Evolutionary conservation across 2,888 invertebrate species (phyloP), one percentile per base, ranked within the genome.

Genomic region (Drosophila emarginata): DNA sequence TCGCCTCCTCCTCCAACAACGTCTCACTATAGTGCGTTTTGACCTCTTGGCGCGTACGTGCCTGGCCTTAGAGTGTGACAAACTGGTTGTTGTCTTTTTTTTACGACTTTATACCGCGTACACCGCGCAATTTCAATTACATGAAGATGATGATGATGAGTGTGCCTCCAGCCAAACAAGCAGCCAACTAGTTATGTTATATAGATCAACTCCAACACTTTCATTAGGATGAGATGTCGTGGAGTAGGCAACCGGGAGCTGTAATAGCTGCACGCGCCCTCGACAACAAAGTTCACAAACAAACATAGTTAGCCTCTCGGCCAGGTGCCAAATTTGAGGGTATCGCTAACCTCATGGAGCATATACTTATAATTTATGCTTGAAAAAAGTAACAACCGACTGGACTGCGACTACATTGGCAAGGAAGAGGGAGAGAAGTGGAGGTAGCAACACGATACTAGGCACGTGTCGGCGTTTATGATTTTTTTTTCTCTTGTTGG

Each of bases 1-100:
- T 45, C 45, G 9, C 11, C 68, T 57, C 64, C 63, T 40, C 11
- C 21, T 39, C 39, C 18, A 40, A 1, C 32, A 32, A 11, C 26
- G 70, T 72, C 65, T 32, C 64, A 66, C 9, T 75, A 79, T 72
- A 84, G 74, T 85, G 87, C 81, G 79, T 84, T 79, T 82, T 82
- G 85, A 85, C 85, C 85, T 85, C 84, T 88, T 86, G 81, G 73
- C 67, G 74, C 62, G 88, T 88, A 86, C 85, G 85, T 88, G 85
- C 80, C 73, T 88, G 88, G 89, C 90, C 89, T 87, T 79, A 87
- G 87, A 89, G 89, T 90, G 89, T 90, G 89, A 88, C 89, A 89
- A 89, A 89, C 89, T 88, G 81, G 89, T 89, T 50, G 61, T 61
- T 73, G 69, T 85, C 69, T 71, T 79, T 74, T 57, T 86, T 86